phyloP scores from a whole-genome alignment of 2,113 vertebrate species.

The Paradisaea rubra region DNA sequence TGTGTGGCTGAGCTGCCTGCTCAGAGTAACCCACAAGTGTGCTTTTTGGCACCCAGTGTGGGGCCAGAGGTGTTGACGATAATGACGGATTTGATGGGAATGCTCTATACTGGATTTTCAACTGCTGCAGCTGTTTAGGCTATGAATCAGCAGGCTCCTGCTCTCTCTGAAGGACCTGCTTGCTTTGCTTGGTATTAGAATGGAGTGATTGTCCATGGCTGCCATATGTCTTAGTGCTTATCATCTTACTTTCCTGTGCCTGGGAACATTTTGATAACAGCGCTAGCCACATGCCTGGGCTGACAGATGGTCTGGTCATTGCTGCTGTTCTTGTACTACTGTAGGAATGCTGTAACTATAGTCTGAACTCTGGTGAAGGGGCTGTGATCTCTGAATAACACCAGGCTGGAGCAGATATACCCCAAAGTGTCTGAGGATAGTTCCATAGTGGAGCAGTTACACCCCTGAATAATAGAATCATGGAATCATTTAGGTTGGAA shows the following conservation, averaged over 20 bases:
- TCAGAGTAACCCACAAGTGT: neutral
- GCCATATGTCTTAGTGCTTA: neutral
- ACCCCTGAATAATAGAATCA: neutral
- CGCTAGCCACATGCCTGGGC: neutral
- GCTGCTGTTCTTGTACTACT: neutral
- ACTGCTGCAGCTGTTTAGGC: neutral
- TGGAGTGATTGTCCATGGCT: neutral
- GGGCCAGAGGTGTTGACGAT: neutral
- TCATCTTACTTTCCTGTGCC: neutral
- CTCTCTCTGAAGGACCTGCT: neutral
- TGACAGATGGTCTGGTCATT: neutral
- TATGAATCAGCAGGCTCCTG: neutral
- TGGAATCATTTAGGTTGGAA: neutral
- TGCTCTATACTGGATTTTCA: neutral
- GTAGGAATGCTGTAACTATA: neutral
- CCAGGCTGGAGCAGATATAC: neutral
- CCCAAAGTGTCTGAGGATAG: neutral
- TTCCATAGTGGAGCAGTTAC: neutral
- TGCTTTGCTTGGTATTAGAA: neutral
- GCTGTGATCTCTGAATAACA: neutral
- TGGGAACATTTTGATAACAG: neutral
- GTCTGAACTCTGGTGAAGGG: neutral
- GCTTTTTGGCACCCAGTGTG: neutral
- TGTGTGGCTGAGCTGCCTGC: neutral
- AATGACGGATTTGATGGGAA: neutral